Evolutionary conservation across 2,113 vertebrate species (phyloP).

Genomic region (Oceanodroma tethys): DNA sequence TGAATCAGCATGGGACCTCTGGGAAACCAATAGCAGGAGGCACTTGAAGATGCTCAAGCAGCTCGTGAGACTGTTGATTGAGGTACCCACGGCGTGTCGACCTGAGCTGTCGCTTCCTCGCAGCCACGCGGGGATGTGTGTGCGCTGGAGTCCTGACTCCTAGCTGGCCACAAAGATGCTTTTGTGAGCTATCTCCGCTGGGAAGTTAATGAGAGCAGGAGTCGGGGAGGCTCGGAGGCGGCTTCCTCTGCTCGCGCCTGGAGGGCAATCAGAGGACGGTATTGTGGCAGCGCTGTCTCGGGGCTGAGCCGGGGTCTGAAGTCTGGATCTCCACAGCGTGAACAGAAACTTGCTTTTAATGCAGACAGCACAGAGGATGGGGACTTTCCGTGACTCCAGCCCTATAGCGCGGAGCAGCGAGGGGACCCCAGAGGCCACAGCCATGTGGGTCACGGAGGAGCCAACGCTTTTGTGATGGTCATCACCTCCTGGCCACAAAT

Average conservation of each 20-base stretch:
- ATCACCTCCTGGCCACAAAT: background rate
- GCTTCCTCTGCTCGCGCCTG: background rate
- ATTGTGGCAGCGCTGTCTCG: background rate
- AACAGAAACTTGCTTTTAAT: background rate
- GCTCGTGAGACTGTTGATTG: background rate
- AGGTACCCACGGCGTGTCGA: background rate
- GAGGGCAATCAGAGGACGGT: background rate
- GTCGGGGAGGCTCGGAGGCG: conserved; percentile 4
- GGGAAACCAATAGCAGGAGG: background rate
- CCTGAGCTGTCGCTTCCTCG: background rate
- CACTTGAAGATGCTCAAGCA: background rate
- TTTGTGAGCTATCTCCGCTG: conserved; percentile 50
- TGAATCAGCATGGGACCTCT: background rate
- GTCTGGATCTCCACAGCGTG: background rate
- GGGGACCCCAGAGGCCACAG: background rate
- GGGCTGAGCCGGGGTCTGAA: background rate
- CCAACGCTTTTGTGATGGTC: background rate
- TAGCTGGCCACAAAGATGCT: conserved; percentile 53
- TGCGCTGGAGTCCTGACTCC: background rate
- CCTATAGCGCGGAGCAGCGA: background rate
- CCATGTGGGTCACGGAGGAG: background rate
- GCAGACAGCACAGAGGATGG: background rate
- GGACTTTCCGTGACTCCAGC: background rate
- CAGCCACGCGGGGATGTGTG: background rate
- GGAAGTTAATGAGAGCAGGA: conserved; percentile 36